Percentiles rank a stretch among this genome's conserved stretches.
Evolutionary conservation across 2,113 vertebrate genomes (phyloP).

Genomic region (Odocoileus virginianus): DNA sequence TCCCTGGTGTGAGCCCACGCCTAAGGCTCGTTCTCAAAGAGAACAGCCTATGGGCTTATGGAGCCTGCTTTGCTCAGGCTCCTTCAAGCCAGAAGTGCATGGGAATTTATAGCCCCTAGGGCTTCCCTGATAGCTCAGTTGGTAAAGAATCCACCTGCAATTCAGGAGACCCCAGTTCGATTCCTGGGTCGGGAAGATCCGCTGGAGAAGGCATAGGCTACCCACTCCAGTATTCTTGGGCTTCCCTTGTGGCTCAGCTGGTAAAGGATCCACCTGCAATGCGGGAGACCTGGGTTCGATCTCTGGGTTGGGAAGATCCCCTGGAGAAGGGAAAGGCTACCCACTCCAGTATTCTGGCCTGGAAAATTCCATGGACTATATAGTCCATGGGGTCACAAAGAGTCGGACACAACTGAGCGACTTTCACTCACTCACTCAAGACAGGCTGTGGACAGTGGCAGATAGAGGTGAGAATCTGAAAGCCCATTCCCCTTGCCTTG

Average conservation of each 20-base stretch:
- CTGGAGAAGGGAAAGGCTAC: neutral
- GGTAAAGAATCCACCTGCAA: neutral
- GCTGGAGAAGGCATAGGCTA: neutral
- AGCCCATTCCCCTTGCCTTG: neutral
- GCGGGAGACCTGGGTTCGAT: neutral
- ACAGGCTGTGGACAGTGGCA: neutral
- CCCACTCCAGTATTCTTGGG: neutral
- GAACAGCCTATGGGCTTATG: too few relatives aligned
- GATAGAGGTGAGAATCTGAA: neutral
- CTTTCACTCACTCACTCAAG: neutral
- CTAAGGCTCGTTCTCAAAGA: neutral
- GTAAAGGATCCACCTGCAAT: neutral
- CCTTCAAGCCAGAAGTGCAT: neutral
- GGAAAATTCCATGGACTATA: neutral
- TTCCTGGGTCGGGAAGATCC: neutral
- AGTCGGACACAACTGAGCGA: neutral
- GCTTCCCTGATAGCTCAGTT: neutral
- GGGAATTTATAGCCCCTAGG: neutral
- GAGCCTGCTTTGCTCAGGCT: neutral
- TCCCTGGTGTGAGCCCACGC: neutral
- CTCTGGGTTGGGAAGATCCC: neutral
- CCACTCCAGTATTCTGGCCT: neutral
- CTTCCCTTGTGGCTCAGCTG: neutral
- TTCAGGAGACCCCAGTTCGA: neutral
- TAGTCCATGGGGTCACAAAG: neutral